Percentiles rank a stretch among this genome's conserved stretches.
These are phyloP conservation scores for Chlorops oryzae DNA, from an alignment of 1,140 invertebrate species.

Conservation along the genomic window DNA sequence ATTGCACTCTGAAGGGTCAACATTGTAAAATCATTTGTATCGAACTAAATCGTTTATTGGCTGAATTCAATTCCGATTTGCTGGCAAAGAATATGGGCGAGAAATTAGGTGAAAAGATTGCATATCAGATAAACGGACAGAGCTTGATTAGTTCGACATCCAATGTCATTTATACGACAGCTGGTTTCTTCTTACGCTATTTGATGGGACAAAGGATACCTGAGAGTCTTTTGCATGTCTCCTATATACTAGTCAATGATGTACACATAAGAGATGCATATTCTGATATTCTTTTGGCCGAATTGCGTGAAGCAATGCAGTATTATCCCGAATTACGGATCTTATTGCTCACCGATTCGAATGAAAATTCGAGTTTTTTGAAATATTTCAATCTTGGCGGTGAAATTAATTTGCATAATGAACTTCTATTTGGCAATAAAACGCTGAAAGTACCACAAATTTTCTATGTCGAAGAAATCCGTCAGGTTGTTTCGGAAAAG, in stretches of 20 bases:
- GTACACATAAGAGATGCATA: slow-evolving; percentile 88
- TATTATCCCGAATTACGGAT: slow-evolving; percentile 69
- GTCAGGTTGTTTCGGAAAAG: background rate
- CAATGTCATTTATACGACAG: slow-evolving; percentile 30
- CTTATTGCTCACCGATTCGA: slow-evolving; percentile 69
- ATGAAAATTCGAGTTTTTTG: slow-evolving; percentile 11
- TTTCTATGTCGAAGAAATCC: slow-evolving; percentile 11
- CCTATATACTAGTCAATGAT: slow-evolving; percentile 87
- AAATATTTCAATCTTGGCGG: slow-evolving; percentile 28
- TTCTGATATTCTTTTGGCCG: slow-evolving; percentile 84
- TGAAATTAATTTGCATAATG: slow-evolving; percentile 13
- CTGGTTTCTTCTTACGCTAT: slow-evolving; percentile 27
- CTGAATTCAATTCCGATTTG: slow-evolving; percentile 26
- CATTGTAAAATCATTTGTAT: slow-evolving; percentile 28
- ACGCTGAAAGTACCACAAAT: slow-evolving; percentile 12
- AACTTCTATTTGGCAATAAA: slow-evolving; percentile 14
- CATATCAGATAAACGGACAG: slow-evolving; percentile 87
- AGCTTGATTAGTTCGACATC: slow-evolving; percentile 22
- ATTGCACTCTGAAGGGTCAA: slow-evolving; percentile 17
- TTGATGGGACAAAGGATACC: slow-evolving; percentile 18
- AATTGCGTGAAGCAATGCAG: slow-evolving; percentile 67
- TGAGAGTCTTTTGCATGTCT: slow-evolving; percentile 56
- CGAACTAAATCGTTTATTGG: slow-evolving; percentile 26
- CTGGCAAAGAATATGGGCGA: slow-evolving; percentile 77
- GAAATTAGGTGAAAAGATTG: slow-evolving; percentile 78